phyloP scores from a whole-genome alignment of 2,797 vertebrate species.

The Pelochelys cantorii region DNA sequence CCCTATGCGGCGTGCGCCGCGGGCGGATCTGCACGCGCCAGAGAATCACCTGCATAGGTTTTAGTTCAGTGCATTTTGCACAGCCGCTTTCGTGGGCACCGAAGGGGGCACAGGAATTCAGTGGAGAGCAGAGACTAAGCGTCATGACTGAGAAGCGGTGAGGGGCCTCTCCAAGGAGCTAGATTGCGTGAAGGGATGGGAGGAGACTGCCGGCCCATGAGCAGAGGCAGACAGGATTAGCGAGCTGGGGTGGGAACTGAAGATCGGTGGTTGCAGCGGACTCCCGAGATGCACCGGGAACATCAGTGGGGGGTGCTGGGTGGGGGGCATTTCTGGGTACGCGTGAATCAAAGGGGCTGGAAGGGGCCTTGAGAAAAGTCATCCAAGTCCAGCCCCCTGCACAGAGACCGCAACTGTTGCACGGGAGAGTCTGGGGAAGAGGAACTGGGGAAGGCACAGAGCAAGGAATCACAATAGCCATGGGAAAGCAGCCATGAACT shows the following conservation, averaged over 20 bases:
- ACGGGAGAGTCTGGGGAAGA: accelerated
- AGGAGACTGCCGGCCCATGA: too few species aligned
- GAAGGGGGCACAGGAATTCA: neutral
- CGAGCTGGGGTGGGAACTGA: neutral
- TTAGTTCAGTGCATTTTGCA: accelerated
- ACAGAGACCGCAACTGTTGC: accelerated
- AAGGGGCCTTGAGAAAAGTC: neutral
- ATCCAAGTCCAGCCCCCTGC: neutral
- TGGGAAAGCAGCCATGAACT: accelerated
- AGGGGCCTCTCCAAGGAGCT: neutral
- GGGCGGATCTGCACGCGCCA: neutral
- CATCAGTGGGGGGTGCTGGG: too few species aligned
- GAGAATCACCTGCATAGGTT: neutral
- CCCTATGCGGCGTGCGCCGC: neutral
- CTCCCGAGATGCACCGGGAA: neutral
- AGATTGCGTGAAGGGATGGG: neutral
- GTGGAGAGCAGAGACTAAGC: neutral
- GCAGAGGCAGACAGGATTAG: neutral
- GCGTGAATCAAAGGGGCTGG: neutral
- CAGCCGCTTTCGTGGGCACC: neutral
- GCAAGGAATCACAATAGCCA: accelerated
- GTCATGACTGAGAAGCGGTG: neutral
- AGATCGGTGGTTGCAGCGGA: neutral
- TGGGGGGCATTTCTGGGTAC: neutral
- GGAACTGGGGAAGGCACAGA: neutral